phyloP scores from a whole-genome alignment of 2,113 vertebrate species.

The Platichthys stellatus region DNA sequence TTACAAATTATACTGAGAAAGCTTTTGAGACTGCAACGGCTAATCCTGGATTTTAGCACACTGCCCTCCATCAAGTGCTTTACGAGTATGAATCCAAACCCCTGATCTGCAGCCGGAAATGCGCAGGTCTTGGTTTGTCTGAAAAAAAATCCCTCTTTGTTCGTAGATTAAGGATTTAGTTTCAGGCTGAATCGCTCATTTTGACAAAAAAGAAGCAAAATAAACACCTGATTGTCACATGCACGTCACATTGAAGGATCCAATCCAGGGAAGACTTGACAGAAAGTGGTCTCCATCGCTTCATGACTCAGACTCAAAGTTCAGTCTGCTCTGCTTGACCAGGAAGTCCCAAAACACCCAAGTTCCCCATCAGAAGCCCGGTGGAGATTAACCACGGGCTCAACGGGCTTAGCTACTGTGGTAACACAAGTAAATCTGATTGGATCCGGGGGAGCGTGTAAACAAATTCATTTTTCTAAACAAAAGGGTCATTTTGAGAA shows the following conservation, averaged over 20 bases:
- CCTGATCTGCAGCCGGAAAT: conserved; percentile 22
- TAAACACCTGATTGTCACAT: conserved; percentile 42
- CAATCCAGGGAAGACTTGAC: conserved; percentile 23
- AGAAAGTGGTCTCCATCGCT: conserved; percentile 40
- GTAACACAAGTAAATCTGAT: conserved; percentile 70
- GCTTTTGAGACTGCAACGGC: not conserved
- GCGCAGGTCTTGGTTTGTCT: conserved; percentile 14
- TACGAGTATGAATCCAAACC: conserved; percentile 18
- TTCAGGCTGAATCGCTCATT: conserved; percentile 20
- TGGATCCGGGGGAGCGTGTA: conserved; percentile 44
- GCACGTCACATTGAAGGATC: conserved; percentile 25
- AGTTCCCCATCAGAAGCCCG: conserved; percentile 18
- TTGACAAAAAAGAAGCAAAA: conserved; percentile 1
- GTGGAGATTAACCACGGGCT: conserved; percentile 63
- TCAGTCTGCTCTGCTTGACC: conserved; percentile 17
- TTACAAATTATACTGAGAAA: not conserved
- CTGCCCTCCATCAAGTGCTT: not conserved
- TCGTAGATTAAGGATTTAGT: conserved; percentile 28
- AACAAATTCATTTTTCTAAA: conserved; percentile 60
- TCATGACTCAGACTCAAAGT: conserved; percentile 38
- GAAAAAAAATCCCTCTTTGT: conserved; percentile 33
- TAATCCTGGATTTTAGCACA: not conserved
- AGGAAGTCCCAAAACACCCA: conserved; percentile 52
- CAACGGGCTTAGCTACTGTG: conserved; percentile 68
- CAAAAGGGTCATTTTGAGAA: conserved; percentile 61